Base-by-base conservation (phyloP, 53 echinoderm and acorn worm species). In the Mesocentrotus franciscanus region DNA sequence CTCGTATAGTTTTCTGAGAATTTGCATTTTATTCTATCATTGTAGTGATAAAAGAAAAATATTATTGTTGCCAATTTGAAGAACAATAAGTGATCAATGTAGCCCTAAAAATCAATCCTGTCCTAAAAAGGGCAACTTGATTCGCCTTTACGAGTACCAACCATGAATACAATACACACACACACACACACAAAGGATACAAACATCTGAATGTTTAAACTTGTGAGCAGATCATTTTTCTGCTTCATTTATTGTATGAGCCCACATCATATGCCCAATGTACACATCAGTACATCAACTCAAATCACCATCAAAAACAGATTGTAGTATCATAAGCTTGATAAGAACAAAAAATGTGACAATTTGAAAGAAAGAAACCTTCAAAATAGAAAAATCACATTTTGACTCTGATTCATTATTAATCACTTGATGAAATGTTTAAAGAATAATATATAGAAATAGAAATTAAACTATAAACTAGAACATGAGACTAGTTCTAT, bases 181-280 rank as follows among this genome's bases (percentile, higher is more conserved):
- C 62, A 14, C 1, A n/a, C 72, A 72, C 26, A 72, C 6, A 18
- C 42, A 81, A 81, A 81, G 36, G 81, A 81, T 18, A 81, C 81
- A 17, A 81, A 81, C 81, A 81, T 9, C 18, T n/a, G 29, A 39
- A 81, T 87, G 59, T 57, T 58, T 87, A 87, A 87, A 87, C 87
- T 87, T 87, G 56, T 58, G 58, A 58, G 87, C 87, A 87, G 87
- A 87, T 58, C 29, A 87, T 26, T 87, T 57, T 22, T 58, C 87
- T 87, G 87, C 87, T 87, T 87, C 87, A 87, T 92, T 92, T 92
- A 92, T 79, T 93, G 59, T 93, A 56, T 93, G 81, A 93, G 78
- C 93, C 83, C 79, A 93, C 93, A 81, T 93, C 79, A 81, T 78
- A 93, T 79, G 93, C 93, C 93, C 93, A 93, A 72, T 92, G 92